Evolutionary conservation across 2,888 invertebrate species (phyloP).

Genomic region (Drosophila mettleri): DNA sequence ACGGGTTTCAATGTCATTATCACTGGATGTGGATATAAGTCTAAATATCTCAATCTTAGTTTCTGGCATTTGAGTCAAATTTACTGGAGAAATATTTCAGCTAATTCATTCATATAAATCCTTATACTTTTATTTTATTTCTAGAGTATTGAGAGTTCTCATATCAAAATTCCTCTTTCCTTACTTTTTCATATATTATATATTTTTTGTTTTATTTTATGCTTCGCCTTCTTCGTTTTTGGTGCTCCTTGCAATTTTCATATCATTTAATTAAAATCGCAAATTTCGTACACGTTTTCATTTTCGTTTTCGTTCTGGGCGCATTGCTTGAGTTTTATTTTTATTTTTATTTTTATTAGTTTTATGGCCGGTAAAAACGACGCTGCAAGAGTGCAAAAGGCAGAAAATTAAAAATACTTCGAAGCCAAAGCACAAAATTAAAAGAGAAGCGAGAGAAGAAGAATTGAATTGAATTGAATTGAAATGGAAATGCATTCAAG

Average conservation of each 20-base stretch:
- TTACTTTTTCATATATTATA: not conserved
- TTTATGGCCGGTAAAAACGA: constrained; percentile 45
- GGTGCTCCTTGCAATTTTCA: constrained; percentile 73
- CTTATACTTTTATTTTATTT: not conserved
- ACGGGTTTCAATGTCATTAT: too few species aligned
- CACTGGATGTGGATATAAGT: too few species aligned
- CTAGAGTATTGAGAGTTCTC: not conserved
- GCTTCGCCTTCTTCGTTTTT: constrained; percentile 37
- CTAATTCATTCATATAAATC: not conserved
- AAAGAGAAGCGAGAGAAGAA: not conserved
- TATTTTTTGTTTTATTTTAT: constrained; percentile 32
- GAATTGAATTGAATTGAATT: constrained; percentile 54
- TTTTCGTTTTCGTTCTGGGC: constrained; percentile 68
- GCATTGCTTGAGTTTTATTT: constrained; percentile 57
- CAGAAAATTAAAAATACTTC: constrained; percentile 81
- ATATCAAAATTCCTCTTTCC: too few species aligned
- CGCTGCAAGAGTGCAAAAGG: constrained; percentile 73
- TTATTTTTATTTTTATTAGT: constrained; percentile 57
- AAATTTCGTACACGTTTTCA: constrained; percentile 81
- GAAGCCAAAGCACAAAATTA: constrained; percentile 45
- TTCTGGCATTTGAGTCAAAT: not conserved
- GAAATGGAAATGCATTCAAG: constrained; percentile 12
- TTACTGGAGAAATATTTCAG: not conserved
- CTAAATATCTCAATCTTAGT: fast-evolving
- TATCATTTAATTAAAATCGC: constrained; percentile 81